Percentiles rank a stretch among this genome's conserved stretches.
Evolutionary conservation across 2,113 vertebrate species (phyloP).

Genomic region (Thamnophis sirtalis): DNA sequence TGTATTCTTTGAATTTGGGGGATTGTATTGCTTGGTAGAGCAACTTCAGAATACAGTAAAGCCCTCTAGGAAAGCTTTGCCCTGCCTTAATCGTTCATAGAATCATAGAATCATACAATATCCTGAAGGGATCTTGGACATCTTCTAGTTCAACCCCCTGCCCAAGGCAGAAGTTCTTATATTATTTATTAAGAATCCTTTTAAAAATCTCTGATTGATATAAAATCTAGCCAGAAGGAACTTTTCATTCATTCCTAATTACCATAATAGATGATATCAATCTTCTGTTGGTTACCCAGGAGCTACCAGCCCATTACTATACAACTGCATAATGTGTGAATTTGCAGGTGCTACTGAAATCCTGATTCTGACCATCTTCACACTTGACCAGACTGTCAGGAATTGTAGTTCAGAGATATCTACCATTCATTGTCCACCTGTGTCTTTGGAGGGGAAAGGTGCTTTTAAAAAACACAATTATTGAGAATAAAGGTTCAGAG

Average conservation of each 20-base stretch:
- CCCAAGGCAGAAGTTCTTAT: background rate
- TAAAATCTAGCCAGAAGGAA: background rate
- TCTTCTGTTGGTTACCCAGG: background rate
- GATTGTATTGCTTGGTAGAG: background rate
- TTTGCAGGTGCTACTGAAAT: background rate
- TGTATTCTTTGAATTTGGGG: background rate
- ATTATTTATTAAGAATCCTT: background rate
- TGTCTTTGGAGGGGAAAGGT: background rate
- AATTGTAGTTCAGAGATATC: background rate
- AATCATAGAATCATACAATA: background rate
- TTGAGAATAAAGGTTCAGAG: background rate
- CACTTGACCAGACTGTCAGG: background rate
- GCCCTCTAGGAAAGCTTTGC: background rate
- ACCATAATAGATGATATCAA: background rate
- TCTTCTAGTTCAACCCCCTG: background rate
- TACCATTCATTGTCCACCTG: background rate
- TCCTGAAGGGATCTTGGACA: background rate
- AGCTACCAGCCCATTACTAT: background rate
- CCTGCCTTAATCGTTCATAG: background rate
- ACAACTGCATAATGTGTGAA: background rate
- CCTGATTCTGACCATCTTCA: background rate
- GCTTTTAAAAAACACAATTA: background rate
- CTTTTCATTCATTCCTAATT: background rate
- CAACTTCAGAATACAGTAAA: background rate
- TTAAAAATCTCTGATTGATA: background rate